These are phyloP conservation scores for Selene dorsalis DNA, from an alignment of 2,797 vertebrate species.

Conservation along the genomic window DNA sequence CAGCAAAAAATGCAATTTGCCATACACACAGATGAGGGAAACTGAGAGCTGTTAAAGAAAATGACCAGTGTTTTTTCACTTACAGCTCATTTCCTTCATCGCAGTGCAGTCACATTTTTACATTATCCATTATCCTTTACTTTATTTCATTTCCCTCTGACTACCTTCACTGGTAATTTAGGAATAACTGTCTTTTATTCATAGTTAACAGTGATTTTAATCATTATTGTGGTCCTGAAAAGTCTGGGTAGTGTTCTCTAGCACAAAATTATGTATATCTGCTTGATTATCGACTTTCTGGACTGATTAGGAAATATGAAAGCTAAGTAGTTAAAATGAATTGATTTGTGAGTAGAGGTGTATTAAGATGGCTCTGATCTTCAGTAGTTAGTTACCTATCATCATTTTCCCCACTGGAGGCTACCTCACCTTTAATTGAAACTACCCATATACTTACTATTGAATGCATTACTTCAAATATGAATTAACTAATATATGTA, in stretches of 20 bases:
- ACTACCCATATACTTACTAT: too few relatives aligned
- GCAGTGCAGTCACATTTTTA: constrained; percentile 41
- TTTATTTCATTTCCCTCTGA: constrained; percentile 51
- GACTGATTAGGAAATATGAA: constrained; percentile 10
- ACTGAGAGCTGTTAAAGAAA: constrained; percentile 53
- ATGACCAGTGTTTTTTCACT: constrained; percentile 48
- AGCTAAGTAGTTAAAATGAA: constrained; percentile 16
- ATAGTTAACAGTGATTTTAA: constrained; percentile 24
- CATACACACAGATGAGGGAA: constrained; percentile 46
- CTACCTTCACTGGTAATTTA: constrained; percentile 32
- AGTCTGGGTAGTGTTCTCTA: not conserved
- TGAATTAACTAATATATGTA: not conserved
- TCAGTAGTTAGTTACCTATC: constrained; percentile 15
- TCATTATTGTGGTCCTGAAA: constrained; percentile 27
- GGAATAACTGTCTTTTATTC: constrained; percentile 25
- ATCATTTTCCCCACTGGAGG: not conserved
- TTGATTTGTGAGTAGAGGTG: not conserved
- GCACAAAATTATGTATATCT: not conserved
- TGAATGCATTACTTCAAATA: not conserved
- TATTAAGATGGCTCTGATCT: constrained; percentile 17
- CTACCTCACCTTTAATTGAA: too few relatives aligned
- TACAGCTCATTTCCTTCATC: constrained; percentile 50
- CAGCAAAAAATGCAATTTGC: constrained; percentile 54
- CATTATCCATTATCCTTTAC: constrained; percentile 34
- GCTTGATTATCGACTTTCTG: constrained; percentile 7